Percentiles rank a stretch among this genome's conserved stretches.
Conservation (phyloP, 2,888 invertebrate genomes). For the Apantesis nais region DNA sequence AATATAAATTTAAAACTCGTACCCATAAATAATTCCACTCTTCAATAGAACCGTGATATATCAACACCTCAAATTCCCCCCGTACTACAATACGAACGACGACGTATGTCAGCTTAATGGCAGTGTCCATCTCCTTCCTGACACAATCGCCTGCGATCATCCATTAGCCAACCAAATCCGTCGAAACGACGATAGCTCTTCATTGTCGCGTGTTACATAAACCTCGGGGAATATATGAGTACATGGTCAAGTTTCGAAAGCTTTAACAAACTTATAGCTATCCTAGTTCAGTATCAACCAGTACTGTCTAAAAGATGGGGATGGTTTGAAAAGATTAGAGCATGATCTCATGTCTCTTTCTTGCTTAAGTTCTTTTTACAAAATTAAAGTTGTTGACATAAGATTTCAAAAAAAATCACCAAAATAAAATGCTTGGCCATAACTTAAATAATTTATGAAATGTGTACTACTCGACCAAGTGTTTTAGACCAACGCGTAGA, state of each 20-base stretch:
- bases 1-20: no score
- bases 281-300: background rate
- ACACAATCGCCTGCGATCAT: conserved; percentile 1
- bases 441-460: no score
- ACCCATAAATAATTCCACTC: no score
- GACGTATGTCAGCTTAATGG: conserved; percentile 1
- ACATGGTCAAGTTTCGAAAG: background rate
- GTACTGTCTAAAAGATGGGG: background rate
- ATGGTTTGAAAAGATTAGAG: background rate
- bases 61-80: background rate
- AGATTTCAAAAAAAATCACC: no score
- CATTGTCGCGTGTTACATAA: conserved; percentile 6
- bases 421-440: no score
- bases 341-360: no score
- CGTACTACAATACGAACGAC: background rate
- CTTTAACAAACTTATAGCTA: background rate
- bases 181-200: background rate
- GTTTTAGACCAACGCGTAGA: no score
- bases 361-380: no score
- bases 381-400: no score
- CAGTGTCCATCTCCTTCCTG: conserved; percentile 5
- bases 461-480: no score
- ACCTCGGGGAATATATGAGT: conserved; percentile 5
- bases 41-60: no score
- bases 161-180: background rate